Conservation (phyloP, 2,797 vertebrate genomes). For the Psittacula derbiana region DNA sequence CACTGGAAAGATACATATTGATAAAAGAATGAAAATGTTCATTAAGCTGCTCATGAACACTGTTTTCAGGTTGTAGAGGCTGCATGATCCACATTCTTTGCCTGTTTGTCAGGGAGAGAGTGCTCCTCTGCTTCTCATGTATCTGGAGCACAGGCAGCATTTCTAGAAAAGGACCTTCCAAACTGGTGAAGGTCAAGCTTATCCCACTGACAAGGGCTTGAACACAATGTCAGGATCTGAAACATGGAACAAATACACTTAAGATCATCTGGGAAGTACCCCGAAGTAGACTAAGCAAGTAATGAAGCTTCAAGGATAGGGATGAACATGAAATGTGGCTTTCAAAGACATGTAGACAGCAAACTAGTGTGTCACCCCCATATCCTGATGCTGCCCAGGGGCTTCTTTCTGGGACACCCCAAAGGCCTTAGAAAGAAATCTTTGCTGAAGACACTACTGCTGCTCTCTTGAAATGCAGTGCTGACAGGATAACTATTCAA, state of each 20-base stretch:
- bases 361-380: neutral
- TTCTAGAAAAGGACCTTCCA: neutral
- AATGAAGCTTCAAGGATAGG: neutral
- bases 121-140: fast-evolving
- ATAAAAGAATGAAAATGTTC: neutral
- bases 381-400: neutral
- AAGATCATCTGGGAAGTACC: neutral
- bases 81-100: fast-evolving
- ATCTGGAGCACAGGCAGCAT: neutral
- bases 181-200: neutral
- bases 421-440: neutral
- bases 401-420: neutral
- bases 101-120: neutral
- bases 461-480: neutral
- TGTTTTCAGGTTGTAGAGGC: neutral
- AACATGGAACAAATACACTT: neutral
- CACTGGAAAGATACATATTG: fast-evolving
- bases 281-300: neutral
- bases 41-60: neutral
- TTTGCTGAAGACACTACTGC: neutral
- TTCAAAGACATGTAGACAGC: neutral
- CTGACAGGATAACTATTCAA: neutral
- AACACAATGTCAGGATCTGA: neutral
- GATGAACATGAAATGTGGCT: neutral
- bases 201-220: neutral